A percentile compares a stretch with the other conserved stretches of the same genome.
Evolutionary conservation across 2,113 vertebrate genomes (phyloP).

Genomic region (human): GRCh38 chr19:47494501-47495000

Average conservation of each 20-base stretch:
- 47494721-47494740: not conserved
- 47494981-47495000: rapidly evolving
- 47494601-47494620: too few species aligned
- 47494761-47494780: not conserved
- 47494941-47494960: not conserved
- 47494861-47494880: not conserved
- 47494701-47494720: not conserved
- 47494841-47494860: not conserved
- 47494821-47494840: not conserved
- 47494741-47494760: too few species aligned
- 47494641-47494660: too few species aligned
- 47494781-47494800: not conserved
- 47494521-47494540: too few species aligned
- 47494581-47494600: too few species aligned
- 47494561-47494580: too few species aligned
- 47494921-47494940: not conserved
- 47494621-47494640: too few species aligned
- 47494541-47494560: too few species aligned
- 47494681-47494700: too few species aligned
- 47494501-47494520: too few species aligned
- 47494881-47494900: not conserved
- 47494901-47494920: not conserved
- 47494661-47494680: too few species aligned
- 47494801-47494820: rapidly evolving
- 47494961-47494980: not conserved